Conservation (phyloP, 2,797 vertebrate genomes). For the Rhincodon typus region DNA sequence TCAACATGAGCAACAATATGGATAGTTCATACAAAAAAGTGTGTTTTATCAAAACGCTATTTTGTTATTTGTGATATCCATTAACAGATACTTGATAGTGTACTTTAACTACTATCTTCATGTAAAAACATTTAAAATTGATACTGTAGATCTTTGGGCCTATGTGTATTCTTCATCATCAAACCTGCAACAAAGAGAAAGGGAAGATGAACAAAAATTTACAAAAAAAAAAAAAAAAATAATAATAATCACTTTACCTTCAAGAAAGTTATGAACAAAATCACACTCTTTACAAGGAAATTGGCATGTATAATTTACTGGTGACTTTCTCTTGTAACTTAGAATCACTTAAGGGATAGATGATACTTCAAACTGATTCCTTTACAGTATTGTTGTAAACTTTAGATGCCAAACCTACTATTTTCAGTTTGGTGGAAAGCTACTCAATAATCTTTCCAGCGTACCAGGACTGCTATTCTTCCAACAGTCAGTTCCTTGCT, state of each 20-base stretch:
- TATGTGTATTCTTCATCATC: not conserved
- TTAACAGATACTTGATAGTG: not conserved
- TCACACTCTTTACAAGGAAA: no score
- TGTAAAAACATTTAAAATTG: not conserved
- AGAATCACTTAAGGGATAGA: not conserved
- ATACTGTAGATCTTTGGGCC: not conserved
- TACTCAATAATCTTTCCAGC: conserved; percentile 13
- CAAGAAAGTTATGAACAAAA: not conserved
- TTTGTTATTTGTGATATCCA: not conserved
- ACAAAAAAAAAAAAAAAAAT: no score
- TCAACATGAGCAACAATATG: no score
- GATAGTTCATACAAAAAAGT: no score
- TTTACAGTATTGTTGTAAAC: not conserved
- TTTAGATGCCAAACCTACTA: conserved; percentile 28
- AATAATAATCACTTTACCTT: not conserved
- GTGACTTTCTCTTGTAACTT: not conserved
- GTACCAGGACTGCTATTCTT: not conserved
- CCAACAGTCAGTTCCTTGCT: not conserved
- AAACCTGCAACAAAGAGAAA: not conserved
- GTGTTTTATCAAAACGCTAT: no score
- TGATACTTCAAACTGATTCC: conserved; percentile 27
- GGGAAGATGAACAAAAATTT: no score
- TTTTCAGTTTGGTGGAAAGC: conserved; percentile 15
- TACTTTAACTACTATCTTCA: not conserved
- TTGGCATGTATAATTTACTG: conserved; percentile 14